phyloP scores from a whole-genome alignment of 2,113 vertebrate species.

The Chloroceryle aenea region DNA sequence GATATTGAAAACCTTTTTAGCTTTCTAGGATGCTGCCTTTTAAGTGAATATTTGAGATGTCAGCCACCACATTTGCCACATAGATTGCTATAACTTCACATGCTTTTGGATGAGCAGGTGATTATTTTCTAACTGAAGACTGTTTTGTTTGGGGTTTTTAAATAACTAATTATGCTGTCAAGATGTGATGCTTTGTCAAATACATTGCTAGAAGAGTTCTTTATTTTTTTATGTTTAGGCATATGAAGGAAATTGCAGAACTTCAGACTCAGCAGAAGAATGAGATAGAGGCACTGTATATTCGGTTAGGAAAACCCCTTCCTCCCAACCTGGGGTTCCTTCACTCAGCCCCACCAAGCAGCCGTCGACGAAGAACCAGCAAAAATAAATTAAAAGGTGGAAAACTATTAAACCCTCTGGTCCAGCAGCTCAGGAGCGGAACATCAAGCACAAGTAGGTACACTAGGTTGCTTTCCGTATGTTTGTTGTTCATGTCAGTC shows the following conservation, averaged over 20 bases:
- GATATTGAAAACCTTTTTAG: background rate
- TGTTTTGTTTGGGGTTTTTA: background rate
- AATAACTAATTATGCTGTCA: background rate
- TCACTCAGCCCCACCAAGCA: constrained; percentile 84
- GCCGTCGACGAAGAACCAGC: constrained; percentile 87
- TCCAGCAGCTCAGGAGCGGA: constrained; percentile 93
- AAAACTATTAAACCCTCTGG: constrained; percentile 92
- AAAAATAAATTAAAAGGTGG: constrained; percentile 92
- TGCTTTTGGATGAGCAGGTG: background rate
- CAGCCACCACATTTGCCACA: background rate
- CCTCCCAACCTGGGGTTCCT: constrained; percentile 87
- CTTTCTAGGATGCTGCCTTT: background rate
- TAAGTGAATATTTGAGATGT: background rate
- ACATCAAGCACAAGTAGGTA: constrained; percentile 85
- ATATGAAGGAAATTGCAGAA: constrained; percentile 95
- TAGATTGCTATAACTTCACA: background rate
- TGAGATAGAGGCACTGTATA: constrained; percentile 93
- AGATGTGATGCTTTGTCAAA: background rate
- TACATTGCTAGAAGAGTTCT: background rate
- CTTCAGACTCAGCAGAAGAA: constrained; percentile 93
- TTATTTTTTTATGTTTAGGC: constrained; percentile 73
- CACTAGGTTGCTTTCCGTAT: fast-evolving
- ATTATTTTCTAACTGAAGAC: background rate
- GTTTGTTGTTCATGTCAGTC: background rate
- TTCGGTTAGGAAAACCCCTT: constrained; percentile 87